Conservation (phyloP, 2,888 invertebrate species). For the Rotaria macrura region DNA sequence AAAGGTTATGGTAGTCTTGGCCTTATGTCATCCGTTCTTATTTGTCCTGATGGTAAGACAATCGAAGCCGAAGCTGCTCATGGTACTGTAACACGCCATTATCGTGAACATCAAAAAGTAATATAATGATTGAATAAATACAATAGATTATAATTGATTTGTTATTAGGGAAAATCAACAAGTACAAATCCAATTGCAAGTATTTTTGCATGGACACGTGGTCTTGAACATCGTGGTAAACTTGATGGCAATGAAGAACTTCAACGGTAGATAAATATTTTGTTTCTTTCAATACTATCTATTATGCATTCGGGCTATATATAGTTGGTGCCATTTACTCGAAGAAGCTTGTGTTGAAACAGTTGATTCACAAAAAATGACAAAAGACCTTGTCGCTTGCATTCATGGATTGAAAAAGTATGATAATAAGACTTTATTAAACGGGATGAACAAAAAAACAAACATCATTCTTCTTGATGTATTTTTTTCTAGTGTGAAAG, state of each 20-base stretch:
- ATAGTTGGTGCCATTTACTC: conserved; percentile 56
- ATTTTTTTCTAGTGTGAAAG: conserved; percentile 29
- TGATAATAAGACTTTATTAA: neutral
- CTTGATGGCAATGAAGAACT: conserved; percentile 72
- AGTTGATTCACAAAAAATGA: conserved; percentile 86
- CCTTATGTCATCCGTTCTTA: conserved; percentile 59
- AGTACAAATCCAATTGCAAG: conserved; percentile 96
- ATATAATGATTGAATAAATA: neutral
- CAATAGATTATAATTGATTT: neutral
- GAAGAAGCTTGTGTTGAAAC: conserved; percentile 85
- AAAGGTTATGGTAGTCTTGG: conserved; percentile 65
- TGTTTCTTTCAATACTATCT: too few species aligned
- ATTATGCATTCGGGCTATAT: neutral
- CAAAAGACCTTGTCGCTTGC: conserved; percentile 95
- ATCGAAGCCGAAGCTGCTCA: conserved; percentile 58
- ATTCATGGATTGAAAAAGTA: conserved; percentile 63
- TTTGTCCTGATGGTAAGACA: conserved; percentile 57
- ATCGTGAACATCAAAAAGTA: conserved; percentile 66
- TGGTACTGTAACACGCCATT: conserved; percentile 56
- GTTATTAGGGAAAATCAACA: conserved; percentile 71
- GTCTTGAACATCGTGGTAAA: conserved; percentile 81
- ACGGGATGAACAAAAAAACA: neutral
- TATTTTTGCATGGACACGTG: conserved; percentile 95
- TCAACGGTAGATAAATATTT: conserved; percentile 56
- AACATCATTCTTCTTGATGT: too few species aligned